Evolutionary conservation across 1,140 invertebrate species (phyloP).

Genomic region (Achroia grisella): DNA sequence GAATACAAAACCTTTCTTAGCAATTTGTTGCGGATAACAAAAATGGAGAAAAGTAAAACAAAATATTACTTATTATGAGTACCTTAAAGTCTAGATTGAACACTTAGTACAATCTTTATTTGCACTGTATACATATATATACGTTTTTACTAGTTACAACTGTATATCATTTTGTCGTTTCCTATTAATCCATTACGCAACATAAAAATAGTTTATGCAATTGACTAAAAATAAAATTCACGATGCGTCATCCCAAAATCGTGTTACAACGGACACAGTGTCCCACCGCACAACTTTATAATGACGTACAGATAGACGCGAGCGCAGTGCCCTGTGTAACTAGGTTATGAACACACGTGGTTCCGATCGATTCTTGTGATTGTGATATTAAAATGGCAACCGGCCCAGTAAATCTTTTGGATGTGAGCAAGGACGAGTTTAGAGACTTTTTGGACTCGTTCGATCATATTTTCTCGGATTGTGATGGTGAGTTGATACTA

Average conservation of each 20-base stretch:
- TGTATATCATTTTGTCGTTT: too few species aligned
- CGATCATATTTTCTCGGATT: conserved; percentile 63
- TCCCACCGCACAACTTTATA: conserved; percentile 12
- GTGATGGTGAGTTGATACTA: conserved; percentile 45
- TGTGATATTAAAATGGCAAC: conserved; percentile 22
- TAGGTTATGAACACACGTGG: conserved; percentile 41
- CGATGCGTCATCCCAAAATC: not conserved
- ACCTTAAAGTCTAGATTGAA: too few species aligned
- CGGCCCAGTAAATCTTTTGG: conserved; percentile 36
- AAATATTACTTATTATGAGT: too few species aligned
- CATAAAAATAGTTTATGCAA: too few species aligned
- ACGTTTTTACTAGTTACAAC: too few species aligned
- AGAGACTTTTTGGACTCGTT: conserved; percentile 53
- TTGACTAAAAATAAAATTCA: too few species aligned
- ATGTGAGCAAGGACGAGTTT: conserved; percentile 28
- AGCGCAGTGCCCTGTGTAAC: conserved; percentile 18
- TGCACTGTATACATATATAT: too few species aligned
- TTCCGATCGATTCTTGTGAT: conserved; percentile 7
- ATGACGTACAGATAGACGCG: conserved; percentile 15
- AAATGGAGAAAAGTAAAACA: too few species aligned
- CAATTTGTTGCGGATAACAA: too few species aligned
- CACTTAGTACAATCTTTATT: too few species aligned
- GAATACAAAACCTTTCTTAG: too few species aligned
- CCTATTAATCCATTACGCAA: too few species aligned
- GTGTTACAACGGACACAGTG: conserved; percentile 16